Base-by-base conservation (phyloP, 2,888 invertebrate genomes). In the Rhagonycha fulva region DNA sequence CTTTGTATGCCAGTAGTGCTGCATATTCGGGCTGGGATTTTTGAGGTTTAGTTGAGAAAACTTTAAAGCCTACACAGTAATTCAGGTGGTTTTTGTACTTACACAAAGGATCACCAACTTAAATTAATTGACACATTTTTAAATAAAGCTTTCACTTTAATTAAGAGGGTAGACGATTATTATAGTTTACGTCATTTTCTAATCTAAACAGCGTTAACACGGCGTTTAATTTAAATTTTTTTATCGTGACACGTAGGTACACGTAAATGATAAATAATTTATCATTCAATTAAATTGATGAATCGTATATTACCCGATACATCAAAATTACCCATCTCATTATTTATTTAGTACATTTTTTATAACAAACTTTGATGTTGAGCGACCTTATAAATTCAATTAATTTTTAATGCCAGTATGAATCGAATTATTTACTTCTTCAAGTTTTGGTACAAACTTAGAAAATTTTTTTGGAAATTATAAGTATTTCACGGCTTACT, bases 61-160 rank as follows among this genome's bases (percentile, higher is more conserved):
- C 63, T 66, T 66, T 66, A 66, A 66, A 66, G 19, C 63, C 63
- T 24, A 66, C 63, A 66, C 9, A 66, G 63, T 66, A 66, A 66
- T 66, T 66, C 63, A 66, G 63, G 63, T 66, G 63, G 63, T 66
- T 66, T 66, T 66, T 66, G 63, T 66, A 23, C 63, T 66, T 66
- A 66, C n/a, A n/a, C 12, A 66, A 24, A 66, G 63, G 63, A 66
- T 66, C 63, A 66, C 63, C 5, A 66, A 66, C 63, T 66, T 66
- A 66, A 66, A 66, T 66, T 66, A 66, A 66, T 66, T 66, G 63
- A 12, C 63, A 24, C 26, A 24, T 66, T 66, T 66, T 66, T 66
- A n/a, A 24, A 66, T 24, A 66, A 24, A 24, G 11, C 19, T 66
- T 66, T 66, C 12, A 66, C 63, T 66, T 66, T 19, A 24, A 66